Percentiles rank a stretch among this genome's conserved stretches.
These are phyloP conservation scores for Antechinus flavipes DNA, from an alignment of 2,113 vertebrate species.

Conservation along the genomic window DNA sequence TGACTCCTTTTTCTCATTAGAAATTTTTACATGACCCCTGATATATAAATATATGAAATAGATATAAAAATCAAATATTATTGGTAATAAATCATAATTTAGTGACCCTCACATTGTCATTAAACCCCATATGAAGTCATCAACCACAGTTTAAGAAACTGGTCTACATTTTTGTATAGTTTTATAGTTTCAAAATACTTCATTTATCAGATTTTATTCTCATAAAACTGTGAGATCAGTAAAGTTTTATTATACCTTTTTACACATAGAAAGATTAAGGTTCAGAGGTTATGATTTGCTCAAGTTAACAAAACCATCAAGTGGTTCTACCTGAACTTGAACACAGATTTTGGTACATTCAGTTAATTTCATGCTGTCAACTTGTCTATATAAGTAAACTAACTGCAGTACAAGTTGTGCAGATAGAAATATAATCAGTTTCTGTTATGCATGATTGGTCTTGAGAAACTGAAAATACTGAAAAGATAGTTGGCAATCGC, in stretches of 20 bases:
- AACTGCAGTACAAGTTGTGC: not conserved
- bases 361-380: not conserved
- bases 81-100: too few species aligned
- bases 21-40: too few species aligned
- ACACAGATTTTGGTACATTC: not conserved
- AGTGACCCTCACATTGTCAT: too few species aligned
- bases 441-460: not conserved
- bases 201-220: not conserved
- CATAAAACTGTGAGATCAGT: not conserved
- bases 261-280: not conserved
- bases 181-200: not conserved
- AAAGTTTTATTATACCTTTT: not conserved
- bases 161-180: not conserved
- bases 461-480: not conserved
- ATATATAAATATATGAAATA: too few species aligned
- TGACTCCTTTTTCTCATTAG: too few species aligned
- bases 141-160: too few species aligned
- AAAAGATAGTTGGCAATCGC: not conserved
- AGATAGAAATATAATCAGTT: not conserved
- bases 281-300: not conserved
- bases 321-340: not conserved
- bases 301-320: not conserved
- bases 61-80: too few species aligned
- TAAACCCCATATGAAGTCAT: too few species aligned
- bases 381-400: not conserved